Evolutionary conservation across 2,888 invertebrate genomes (phyloP).

Genomic region (Chromoteleia sp.): DNA sequence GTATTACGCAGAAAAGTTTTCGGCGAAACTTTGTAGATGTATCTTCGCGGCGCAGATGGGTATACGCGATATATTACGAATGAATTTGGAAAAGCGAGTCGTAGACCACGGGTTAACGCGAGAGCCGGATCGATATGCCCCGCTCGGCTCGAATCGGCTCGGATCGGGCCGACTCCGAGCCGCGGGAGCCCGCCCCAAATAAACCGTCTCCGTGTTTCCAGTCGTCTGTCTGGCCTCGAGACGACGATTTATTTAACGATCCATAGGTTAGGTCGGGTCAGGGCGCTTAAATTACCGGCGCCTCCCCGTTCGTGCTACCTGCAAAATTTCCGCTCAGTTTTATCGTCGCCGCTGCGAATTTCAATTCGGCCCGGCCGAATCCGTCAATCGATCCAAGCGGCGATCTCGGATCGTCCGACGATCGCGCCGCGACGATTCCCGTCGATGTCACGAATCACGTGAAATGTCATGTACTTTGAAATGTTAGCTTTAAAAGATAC

Average conservation of each 20-base stretch:
- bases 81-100: conserved; percentile 46
- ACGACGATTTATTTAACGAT: conserved; percentile 67
- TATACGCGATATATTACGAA: conserved; percentile 46
- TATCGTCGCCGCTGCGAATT: conserved; percentile 21
- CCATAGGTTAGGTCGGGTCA: conserved; percentile 56
- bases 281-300: conserved; percentile 49
- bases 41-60: conserved; percentile 26
- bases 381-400: conserved; percentile 12
- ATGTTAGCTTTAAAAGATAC: conserved; percentile 10
- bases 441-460: too few species aligned
- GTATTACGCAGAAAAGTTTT: conserved; percentile 16
- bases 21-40: conserved; percentile 24
- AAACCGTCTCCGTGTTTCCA: conserved; percentile 49
- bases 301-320: neutral
- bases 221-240: conserved; percentile 43
- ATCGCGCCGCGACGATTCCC: too few species aligned
- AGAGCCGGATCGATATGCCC: conserved; percentile 47
- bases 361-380: too few species aligned
- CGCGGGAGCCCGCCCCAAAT: conserved; percentile 39
- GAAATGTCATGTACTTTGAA: conserved; percentile 10
- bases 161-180: conserved; percentile 37
- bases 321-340: conserved; percentile 27
- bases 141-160: conserved; percentile 51
- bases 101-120: conserved; percentile 25
- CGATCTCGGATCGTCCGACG: too few species aligned